Evolutionary conservation across 2,888 invertebrate genomes (phyloP).

Genomic region (Eulithis testata): DNA sequence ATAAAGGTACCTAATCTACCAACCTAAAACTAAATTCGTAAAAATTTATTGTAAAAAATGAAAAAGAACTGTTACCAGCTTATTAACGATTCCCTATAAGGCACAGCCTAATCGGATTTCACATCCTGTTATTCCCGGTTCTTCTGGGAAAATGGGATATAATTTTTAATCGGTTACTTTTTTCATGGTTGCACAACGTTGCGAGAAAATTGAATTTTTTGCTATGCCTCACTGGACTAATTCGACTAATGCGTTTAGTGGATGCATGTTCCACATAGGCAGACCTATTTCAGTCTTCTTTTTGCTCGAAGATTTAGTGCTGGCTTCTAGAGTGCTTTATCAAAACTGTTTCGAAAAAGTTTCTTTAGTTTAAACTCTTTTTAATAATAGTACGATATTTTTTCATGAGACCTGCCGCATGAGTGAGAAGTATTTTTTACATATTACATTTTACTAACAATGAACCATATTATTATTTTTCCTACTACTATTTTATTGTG

Average conservation of each 20-base stretch:
- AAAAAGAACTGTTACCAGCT: conserved; percentile 39
- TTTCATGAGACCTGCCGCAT: too few species aligned
- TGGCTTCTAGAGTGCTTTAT: conserved; percentile 30
- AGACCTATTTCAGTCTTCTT: conserved; percentile 26
- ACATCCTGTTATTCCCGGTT: conserved; percentile 66
- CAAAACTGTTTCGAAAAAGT: not conserved
- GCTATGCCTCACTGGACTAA: conserved; percentile 77
- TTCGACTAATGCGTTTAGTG: conserved; percentile 80
- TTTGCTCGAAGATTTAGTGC: conserved; percentile 40
- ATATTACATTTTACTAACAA: too few species aligned
- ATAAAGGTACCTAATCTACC: too few species aligned
- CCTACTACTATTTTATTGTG: too few species aligned
- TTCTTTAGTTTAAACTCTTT: not conserved
- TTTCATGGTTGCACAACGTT: conserved; percentile 65
- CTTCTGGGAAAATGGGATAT: conserved; percentile 73
- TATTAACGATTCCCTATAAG: conserved; percentile 65
- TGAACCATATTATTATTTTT: too few species aligned
- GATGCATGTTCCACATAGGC: conserved; percentile 61
- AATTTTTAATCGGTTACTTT: conserved; percentile 70
- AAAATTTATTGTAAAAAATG: conserved; percentile 1
- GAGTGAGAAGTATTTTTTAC: too few species aligned
- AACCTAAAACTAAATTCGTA: not conserved
- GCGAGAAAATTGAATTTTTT: conserved; percentile 82
- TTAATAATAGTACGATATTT: not conserved
- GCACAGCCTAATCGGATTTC: conserved; percentile 76